Percentiles rank a stretch among this genome's conserved stretches.
Conservation (phyloP, 64 coral and sea anemone genomes). For the Pocillopora verrucosa region DNA sequence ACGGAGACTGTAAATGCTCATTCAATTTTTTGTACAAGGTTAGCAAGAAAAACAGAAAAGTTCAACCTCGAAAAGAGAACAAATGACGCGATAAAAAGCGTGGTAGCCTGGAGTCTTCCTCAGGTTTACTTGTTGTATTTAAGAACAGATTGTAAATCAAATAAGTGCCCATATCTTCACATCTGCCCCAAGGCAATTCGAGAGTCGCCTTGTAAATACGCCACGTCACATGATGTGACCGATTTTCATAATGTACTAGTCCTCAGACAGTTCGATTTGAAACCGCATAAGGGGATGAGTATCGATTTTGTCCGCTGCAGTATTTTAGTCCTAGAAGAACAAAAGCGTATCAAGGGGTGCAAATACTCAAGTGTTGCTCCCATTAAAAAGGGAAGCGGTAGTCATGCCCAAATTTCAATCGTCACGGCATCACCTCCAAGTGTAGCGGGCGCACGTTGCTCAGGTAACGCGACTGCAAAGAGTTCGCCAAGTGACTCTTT, state of each 20-base stretch:
- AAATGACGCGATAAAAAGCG: background rate
- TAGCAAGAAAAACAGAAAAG: slow-evolving; percentile 18
- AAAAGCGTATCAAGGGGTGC: background rate
- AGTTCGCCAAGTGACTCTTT: no score
- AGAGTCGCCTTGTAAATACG: background rate
- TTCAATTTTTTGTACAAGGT: slow-evolving; percentile 32
- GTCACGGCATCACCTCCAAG: no score
- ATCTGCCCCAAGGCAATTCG: slow-evolving; percentile 3
- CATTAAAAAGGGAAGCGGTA: no score
- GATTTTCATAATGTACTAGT: slow-evolving; percentile 21
- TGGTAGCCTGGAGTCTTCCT: slow-evolving; percentile 36
- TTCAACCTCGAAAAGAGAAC: background rate
- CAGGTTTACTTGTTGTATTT: slow-evolving; percentile 43
- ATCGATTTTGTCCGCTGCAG: slow-evolving; percentile 13
- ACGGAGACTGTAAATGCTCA: slow-evolving; percentile 17
- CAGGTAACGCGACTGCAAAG: no score
- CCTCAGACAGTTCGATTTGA: slow-evolving; percentile 19
- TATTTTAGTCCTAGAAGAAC: background rate
- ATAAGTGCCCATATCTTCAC: slow-evolving; percentile 19
- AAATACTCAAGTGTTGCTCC: background rate
- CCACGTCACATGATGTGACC: slow-evolving; percentile 21
- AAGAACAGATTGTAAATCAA: background rate
- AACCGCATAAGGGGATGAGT: background rate
- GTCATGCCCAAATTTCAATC: no score
- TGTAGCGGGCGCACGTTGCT: no score